Base-by-base conservation (phyloP, 2,113 vertebrate genomes). In the Peromyscus polionotus region DNA sequence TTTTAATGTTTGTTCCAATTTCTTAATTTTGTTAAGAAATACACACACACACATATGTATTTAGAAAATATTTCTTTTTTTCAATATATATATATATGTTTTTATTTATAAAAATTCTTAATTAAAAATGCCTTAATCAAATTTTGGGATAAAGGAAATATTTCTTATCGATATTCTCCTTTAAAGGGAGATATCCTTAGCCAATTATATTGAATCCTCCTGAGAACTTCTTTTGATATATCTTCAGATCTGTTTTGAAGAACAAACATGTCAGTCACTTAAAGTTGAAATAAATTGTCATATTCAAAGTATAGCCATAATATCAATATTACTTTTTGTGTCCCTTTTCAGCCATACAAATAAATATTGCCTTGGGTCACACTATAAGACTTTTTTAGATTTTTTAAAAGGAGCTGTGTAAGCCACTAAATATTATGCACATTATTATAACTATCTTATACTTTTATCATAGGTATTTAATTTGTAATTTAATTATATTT, bases 221-320 rank as follows among this genome's bases (percentile, higher is more conserved):
- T 92, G 24, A 86, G 3, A 67, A 75, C 3, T 87, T 87, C 39
- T 51, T 86, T 93, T 19, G 97, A 89, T 61, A 20, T 70, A 1
- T 16, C n/a, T 95, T 91, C 24, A 86, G 12, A 68, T 87, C 3
- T 73, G 20, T 73, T 93, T 73, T 79, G 42, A 85, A 39, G 8
- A 9, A 75, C 19, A 85, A 94, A 80, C 42, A 45, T 0, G 39
- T n/a, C 9, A 72, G 24, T 48, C 3, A 54, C 14, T 26, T 80
- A 3, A 65, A 33, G 85, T 86, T 70, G n/a, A 45, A 93, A 94
- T 51, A 81, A 61, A 9, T 80, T 93, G 22, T 22, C 6, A 68
- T 86, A 81, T 39, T 39, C 7, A 93, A 95, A 95, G 16, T 86
- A 83, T 6, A 26, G 85, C 22, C 19, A 89, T 83, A 86, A 85